Evolutionary conservation across 1,140 invertebrate species (phyloP).

Genomic region (Ips nitidus): DNA sequence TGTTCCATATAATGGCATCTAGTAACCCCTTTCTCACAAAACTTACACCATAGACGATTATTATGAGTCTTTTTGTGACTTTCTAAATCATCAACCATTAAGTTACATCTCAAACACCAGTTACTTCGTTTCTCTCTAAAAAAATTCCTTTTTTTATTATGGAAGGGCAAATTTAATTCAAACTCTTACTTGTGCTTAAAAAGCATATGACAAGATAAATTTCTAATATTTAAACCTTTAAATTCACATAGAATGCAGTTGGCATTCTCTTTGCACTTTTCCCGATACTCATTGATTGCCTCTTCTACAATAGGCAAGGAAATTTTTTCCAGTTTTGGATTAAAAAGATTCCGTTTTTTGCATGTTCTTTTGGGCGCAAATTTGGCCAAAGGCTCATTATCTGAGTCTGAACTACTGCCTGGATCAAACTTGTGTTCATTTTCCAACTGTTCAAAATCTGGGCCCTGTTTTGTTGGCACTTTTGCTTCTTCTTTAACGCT

Average conservation of each 20-base stretch:
- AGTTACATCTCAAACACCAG: conserved; percentile 36
- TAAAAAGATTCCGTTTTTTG: conserved; percentile 14
- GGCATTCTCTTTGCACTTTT: conserved; percentile 26
- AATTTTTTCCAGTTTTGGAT: conserved; percentile 29
- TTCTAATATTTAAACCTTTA: conserved; percentile 30
- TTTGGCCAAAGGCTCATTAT: conserved; percentile 29
- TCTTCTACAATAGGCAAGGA: conserved; percentile 22
- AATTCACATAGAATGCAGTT: conserved; percentile 36
- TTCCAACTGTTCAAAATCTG: neutral
- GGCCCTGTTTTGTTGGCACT: neutral
- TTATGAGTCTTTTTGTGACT: conserved; percentile 29
- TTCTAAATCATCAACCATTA: conserved; percentile 23
- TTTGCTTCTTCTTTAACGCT: conserved; percentile 1
- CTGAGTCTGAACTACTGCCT: conserved; percentile 8
- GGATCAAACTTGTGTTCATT: neutral
- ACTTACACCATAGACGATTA: conserved; percentile 24
- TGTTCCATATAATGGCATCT: conserved; percentile 36
- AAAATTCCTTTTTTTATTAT: neutral
- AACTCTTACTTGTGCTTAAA: conserved; percentile 35
- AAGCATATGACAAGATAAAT: conserved; percentile 35
- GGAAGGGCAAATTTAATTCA: neutral
- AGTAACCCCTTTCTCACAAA: conserved; percentile 31
- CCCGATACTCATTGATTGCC: conserved; percentile 30
- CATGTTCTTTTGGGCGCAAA: conserved; percentile 1
- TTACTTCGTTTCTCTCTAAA: conserved; percentile 27